Evolutionary conservation across 2,888 invertebrate species (phyloP).

Genomic region (Ypsolopha sequella): DNA sequence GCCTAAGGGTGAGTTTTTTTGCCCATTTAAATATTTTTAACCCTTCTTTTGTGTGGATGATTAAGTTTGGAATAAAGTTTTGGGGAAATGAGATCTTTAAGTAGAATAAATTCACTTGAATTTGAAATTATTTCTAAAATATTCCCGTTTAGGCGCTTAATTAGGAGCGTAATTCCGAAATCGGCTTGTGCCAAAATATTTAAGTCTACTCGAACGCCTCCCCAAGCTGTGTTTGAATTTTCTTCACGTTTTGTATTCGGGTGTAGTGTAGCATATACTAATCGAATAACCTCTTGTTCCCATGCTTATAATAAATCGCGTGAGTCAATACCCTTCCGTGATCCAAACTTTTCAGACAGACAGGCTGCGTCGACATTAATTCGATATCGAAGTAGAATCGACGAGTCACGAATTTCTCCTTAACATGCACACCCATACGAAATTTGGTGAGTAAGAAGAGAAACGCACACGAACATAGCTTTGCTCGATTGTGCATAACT

Average conservation of each 20-base stretch:
- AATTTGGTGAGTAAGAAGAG: neutral
- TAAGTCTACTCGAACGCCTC: no score
- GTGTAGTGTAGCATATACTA: neutral
- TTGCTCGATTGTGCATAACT: no score
- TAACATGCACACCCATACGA: slow-evolving; percentile 21
- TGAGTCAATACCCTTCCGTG: slow-evolving; percentile 55
- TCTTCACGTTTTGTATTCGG: no score
- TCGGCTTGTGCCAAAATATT: no score
- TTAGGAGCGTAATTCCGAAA: no score
- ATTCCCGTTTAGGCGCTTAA: no score
- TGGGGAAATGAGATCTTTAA: neutral
- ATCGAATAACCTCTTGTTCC: neutral
- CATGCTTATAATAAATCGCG: slow-evolving; percentile 25
- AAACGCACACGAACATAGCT: neutral
- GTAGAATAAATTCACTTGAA: no score
- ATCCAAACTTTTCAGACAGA: slow-evolving; percentile 51
- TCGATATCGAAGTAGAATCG: slow-evolving; percentile 48
- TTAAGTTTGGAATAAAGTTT: neutral
- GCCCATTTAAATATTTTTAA: slow-evolving; percentile 1
- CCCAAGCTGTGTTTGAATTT: no score
- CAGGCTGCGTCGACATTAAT: slow-evolving; percentile 52
- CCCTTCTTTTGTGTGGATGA: neutral
- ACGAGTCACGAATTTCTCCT: slow-evolving; percentile 49
- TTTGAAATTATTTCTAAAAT: no score
- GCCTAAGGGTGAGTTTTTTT: slow-evolving; percentile 22